Evolutionary conservation across 2,888 invertebrate species (phyloP).

Genomic region (Pinctada fucata): DNA sequence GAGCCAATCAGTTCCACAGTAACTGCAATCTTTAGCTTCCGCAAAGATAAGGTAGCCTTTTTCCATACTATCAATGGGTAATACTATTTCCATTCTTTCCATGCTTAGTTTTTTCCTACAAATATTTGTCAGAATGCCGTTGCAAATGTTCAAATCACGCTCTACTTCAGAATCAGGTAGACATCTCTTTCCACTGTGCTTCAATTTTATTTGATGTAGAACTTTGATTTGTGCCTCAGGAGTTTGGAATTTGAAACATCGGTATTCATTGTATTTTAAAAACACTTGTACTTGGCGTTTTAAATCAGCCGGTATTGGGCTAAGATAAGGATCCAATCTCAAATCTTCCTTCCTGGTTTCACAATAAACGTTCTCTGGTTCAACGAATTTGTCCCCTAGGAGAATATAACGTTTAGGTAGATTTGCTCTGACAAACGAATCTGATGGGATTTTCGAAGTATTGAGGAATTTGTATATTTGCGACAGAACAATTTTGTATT

Average conservation of each 20-base stretch:
- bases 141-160: slow-evolving; percentile 37
- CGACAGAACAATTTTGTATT: slow-evolving; percentile 22
- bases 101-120: slow-evolving; percentile 3
- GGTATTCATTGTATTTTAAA: neutral
- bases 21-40: slow-evolving; percentile 22
- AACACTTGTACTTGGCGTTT: neutral
- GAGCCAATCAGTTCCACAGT: slow-evolving; percentile 14
- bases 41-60: neutral
- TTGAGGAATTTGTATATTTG: slow-evolving; percentile 35
- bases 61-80: slow-evolving; percentile 3
- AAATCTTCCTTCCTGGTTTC: neutral
- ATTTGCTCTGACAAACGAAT: no score
- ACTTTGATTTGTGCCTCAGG: neutral
- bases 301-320: slow-evolving; percentile 19
- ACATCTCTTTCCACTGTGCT: neutral
- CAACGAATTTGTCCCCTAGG: slow-evolving; percentile 1
- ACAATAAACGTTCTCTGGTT: slow-evolving; percentile 1
- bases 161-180: neutral
- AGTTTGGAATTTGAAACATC: neutral
- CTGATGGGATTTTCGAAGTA: neutral
- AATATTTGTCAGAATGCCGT: slow-evolving; percentile 41
- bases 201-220: slow-evolving; percentile 10
- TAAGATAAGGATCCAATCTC: slow-evolving; percentile 22
- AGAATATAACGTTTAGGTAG: neutral
- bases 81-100: neutral